Conservation (phyloP, 2,797 vertebrate genomes). For the Helicolenus hilgendorfi region DNA sequence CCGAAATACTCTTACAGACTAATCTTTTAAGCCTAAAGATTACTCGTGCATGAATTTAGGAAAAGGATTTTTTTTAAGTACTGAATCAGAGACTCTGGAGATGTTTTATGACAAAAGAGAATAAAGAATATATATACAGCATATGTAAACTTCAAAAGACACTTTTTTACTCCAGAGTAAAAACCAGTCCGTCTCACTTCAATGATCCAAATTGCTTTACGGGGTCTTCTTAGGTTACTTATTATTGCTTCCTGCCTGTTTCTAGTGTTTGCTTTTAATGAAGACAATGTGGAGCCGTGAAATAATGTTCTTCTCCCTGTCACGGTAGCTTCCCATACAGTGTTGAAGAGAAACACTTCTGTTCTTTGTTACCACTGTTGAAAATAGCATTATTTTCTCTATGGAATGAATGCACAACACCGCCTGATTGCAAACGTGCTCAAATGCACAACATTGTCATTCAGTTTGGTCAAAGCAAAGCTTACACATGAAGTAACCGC, state of each 20-base stretch:
- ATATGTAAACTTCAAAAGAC: not conserved
- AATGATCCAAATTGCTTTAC: no score
- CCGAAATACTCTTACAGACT: slow-evolving; percentile 42
- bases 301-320: no score
- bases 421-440: no score
- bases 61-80: not conserved
- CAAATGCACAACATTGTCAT: not conserved
- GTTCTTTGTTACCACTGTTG: not conserved
- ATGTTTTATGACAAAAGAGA: not conserved
- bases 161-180: not conserved
- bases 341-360: not conserved
- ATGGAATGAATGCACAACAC: not conserved
- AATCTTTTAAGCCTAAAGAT: slow-evolving; percentile 66
- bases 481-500: no score
- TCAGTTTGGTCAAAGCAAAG: not conserved
- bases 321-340: no score
- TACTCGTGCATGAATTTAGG: slow-evolving; percentile 1
- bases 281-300: not conserved
- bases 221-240: no score
- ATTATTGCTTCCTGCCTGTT: not conserved
- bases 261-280: not conserved
- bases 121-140: not conserved
- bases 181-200: no score
- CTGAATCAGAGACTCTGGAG: not conserved
- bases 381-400: not conserved